These are phyloP conservation scores for Tipula vernalis DNA, from an alignment of 2,888 invertebrate species.

Conservation along the genomic window DNA sequence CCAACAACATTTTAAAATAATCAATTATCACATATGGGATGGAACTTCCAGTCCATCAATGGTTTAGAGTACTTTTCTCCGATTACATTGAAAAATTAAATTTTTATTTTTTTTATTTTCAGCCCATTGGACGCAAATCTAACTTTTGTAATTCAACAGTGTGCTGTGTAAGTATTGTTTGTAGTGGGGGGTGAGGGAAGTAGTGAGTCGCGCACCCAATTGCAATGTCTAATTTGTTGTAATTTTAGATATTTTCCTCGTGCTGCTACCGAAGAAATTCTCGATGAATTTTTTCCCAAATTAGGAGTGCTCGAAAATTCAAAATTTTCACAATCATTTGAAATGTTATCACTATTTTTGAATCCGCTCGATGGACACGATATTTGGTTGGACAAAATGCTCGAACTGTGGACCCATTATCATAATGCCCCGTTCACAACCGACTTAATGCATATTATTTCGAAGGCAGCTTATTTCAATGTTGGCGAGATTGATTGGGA, in stretches of 20 bases:
- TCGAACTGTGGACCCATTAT: conserved; percentile 65
- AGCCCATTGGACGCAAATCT: conserved; percentile 19
- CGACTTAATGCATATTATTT: conserved; percentile 58
- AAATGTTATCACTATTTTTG: conserved; percentile 60
- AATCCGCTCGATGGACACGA: conserved; percentile 52
- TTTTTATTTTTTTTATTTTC: conserved; percentile 12
- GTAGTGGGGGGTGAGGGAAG: no score
- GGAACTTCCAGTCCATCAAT: neutral
- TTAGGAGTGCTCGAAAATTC: conserved; percentile 59
- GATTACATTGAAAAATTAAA: neutral
- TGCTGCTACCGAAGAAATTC: conserved; percentile 69
- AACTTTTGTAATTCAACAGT: conserved; percentile 17
- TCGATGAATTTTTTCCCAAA: conserved; percentile 68
- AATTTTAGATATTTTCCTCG: conserved; percentile 52
- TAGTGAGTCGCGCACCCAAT: neutral
- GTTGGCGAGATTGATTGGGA: conserved; percentile 83
- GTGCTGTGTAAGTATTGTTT: conserved; percentile 17
- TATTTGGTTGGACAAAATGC: conserved; percentile 68
- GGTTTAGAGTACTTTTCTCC: neutral
- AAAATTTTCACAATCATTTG: conserved; percentile 39
- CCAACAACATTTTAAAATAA: neutral
- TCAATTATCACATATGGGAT: neutral
- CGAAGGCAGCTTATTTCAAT: conserved; percentile 57
- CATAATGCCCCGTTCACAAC: conserved; percentile 45
- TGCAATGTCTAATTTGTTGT: neutral